Percentiles rank a stretch among this genome's conserved stretches.
phyloP scores from a whole-genome alignment of 1,140 invertebrate genomes.

The Bombus huntii region DNA sequence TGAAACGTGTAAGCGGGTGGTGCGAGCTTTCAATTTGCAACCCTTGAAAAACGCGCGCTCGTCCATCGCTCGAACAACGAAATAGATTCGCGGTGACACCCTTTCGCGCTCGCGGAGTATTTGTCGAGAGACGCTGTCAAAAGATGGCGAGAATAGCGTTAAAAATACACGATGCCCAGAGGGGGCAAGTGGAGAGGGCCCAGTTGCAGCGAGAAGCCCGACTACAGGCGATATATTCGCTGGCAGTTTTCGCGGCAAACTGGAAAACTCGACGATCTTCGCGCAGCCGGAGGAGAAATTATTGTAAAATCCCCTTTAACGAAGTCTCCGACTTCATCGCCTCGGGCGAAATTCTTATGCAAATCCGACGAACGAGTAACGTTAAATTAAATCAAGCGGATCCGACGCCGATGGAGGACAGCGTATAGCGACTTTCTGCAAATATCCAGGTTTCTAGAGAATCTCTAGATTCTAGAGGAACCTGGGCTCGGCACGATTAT shows the following conservation, averaged over 20 bases:
- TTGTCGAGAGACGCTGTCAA: neutral
- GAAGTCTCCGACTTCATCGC: slow-evolving; percentile 45
- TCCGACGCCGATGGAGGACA: neutral
- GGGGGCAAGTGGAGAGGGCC: neutral
- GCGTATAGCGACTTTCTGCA: neutral
- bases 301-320: slow-evolving; percentile 53
- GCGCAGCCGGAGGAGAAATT: slow-evolving; percentile 26
- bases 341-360: slow-evolving; percentile 57
- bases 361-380: slow-evolving; percentile 50
- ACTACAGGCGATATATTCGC: neutral
- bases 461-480: neutral
- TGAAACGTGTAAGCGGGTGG: slow-evolving; percentile 50
- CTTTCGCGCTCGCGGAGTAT: neutral
- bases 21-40: slow-evolving; percentile 39
- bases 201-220: neutral
- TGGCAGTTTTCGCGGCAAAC: neutral
- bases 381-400: slow-evolving; percentile 65
- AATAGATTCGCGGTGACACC: neutral
- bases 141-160: neutral
- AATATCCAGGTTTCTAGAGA: neutral
- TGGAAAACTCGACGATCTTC: slow-evolving; percentile 21
- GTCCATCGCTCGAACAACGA: neutral
- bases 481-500: neutral
- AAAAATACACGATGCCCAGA: slow-evolving; percentile 9
- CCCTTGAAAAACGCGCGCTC: slow-evolving; percentile 4